Base-by-base conservation (phyloP, 1,140 invertebrate species). In the Trichoplusia ni region DNA sequence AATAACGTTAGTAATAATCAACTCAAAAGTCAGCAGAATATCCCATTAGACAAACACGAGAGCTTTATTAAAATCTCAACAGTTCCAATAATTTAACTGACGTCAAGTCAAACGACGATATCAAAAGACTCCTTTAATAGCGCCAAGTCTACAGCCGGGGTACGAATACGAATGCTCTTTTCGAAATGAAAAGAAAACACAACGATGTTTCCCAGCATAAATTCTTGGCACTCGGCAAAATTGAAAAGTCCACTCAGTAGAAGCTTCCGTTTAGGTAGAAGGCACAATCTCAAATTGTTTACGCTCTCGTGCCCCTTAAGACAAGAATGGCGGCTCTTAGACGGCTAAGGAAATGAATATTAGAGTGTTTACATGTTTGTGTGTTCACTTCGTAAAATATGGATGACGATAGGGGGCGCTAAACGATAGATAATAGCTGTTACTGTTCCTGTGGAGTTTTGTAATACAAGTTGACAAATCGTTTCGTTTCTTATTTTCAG, bases 191-290 rank as follows among this genome's bases (percentile, higher is more conserved):
- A 86, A 79, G 77, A 81, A 83, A 83, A 80, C 79, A 82, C 67
- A 77, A 62, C 73, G 64, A 63, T 68, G 70, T 63, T 69, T 71
- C 62, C 75, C 61, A 71, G 72, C 73, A 81, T 83, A 79, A 80
- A 86, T 81, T 80, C 70, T 64, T 69, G 71, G 77, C 79, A 84
- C 85, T 85, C 74, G 81, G 79, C 69, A 77, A 83, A 79, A 86
- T 84, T 86, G 80, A 81, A 84, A 88, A 86, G 85, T 83, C 75
- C 73, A 84, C 82, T 87, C 64, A 81, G 75, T 71, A 71, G 73
- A 64, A 76, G 72, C 71, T 87, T 80, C 70, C 74, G 74, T 67
- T 81, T 78, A 79, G 75, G 69, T 75, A 64, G 65, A 81, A 73
- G 73, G 77, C 72, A 80, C 80, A 82, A 84, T 83, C 76, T 77